Evolutionary conservation across 2,888 invertebrate species (phyloP), one percentile per base, ranked within the genome.

Genomic region (Cephus rjabovi): DNA sequence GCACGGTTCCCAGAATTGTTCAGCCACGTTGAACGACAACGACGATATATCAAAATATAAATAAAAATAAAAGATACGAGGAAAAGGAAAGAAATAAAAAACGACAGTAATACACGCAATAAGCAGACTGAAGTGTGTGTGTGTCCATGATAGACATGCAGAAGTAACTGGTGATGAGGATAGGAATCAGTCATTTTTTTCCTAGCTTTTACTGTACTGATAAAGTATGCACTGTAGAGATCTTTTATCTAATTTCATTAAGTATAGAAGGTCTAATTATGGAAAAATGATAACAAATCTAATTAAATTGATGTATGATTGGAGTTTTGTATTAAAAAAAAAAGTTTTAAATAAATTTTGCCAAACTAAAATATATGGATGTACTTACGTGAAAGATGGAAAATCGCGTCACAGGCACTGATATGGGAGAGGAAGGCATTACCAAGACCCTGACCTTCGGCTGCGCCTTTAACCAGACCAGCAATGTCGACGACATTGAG

Each of bases 361-460:
- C 0, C 2, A 56, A 56, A 56, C 2, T 1, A 56, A 9, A 23
- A 23, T 23, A 56, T 23, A 40, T 40, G 4, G 6, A 56, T 56
- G 2, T 56, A 95, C 97, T 96, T 93, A 98, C 99, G 95, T 89
- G 98, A 97, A 83, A 99, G 94, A 92, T 99, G 98, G 91, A 99
- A 99, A 87, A 99, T 96, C 70, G 98, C 98, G 92, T 99, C 99
- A 91, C 99, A 99, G 30, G 99, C 99, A 91, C 96, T 97, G 89
- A 99, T 99, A 92, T 99, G 98, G 9, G 99, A 98, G 74, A 99
- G 94, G 92, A 99, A 99, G 81, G 98, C 98, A 92, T 99, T 99
- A 88, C 99, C 99, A 78, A 99, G 93, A 1, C 99, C 99, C 92
- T 99, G 98, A 0, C 99, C 99, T 91, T 99, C 98, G 4, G 98